Evolutionary conservation across 2,113 vertebrate genomes (phyloP), one percentile per base, ranked within the genome.

Genomic region (Lampris incognitus): DNA sequence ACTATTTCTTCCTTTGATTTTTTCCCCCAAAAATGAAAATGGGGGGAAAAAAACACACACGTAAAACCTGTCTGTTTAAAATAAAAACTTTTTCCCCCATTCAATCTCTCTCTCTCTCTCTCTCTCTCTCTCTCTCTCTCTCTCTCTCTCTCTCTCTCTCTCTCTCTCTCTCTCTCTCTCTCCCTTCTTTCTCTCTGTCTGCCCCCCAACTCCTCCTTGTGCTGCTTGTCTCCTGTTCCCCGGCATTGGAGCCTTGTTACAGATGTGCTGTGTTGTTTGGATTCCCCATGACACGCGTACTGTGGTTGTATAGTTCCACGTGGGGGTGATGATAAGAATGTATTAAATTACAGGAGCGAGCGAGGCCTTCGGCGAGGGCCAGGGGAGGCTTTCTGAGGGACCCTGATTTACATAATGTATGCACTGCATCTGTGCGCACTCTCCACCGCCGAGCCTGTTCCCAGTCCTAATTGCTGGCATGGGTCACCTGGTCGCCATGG

Each of bases 401-500:
- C 83, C 72, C 67, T 60, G 74, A 70, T 93, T 92, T 87, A 82
- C 89, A 90, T 92, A 90, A 92, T 85, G 77, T 85, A 89, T 85
- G 79, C 62, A 2, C 36, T 13, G 59, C 83, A 74, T 89, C 88
- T 87, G 85, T 84, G 74, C 79, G 76, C 76, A 60, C 76, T 83
- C 8, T 13, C 69, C 5, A 1, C 61, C 66, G 38, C 69, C 3
- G 39, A 76, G 78, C 71, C 89, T 87, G 86, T 88, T 83, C 86
- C 76, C 84, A 85, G 72, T 81, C 74, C 84, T 93, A 91, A 92
- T 92, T 93, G 89, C 82, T 73, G 67, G 82, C 78, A 9, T 54
- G 85, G 90, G 91, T 93, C 89, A 93, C 90, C 88, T 92, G 83
- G 91, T 92, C 73, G 64, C 88, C 81, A 88, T 85, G 80, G 85